Conservation (phyloP, 2,113 vertebrate species). For the Ifrita kowaldi region DNA sequence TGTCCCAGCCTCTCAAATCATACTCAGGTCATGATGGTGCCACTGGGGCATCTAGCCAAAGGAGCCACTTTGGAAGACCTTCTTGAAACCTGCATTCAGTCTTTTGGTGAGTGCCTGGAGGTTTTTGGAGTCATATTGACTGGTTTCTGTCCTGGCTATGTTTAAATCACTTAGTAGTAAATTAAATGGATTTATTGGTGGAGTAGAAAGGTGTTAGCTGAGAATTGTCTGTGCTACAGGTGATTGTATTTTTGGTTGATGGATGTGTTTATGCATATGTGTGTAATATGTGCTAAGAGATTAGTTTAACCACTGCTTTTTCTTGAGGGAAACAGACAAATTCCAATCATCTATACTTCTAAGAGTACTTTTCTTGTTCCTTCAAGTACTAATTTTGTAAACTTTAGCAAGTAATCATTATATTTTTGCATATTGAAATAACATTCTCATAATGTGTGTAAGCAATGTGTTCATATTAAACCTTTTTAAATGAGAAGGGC, state of each 20-base stretch:
- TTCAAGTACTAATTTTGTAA: background rate
- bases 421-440: background rate
- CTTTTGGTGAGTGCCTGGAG: conserved; percentile 83
- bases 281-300: background rate
- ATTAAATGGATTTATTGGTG: background rate
- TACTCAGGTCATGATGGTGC: conserved; percentile 77
- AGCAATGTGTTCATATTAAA: background rate
- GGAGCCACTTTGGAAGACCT: conserved; percentile 92
- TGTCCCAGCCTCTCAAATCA: conserved; percentile 72
- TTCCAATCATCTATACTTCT: rapidly evolving
- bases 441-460: background rate
- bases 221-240: background rate
- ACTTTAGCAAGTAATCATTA: background rate
- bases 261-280: background rate
- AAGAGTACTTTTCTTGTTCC: background rate
- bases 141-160: background rate
- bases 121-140: background rate
- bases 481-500: background rate
- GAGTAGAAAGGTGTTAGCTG: background rate
- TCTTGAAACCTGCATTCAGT: conserved; percentile 89
- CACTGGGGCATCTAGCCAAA: conserved; percentile 85
- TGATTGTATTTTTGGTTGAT: background rate
- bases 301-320: background rate
- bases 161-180: background rate
- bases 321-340: background rate